Base-by-base conservation (phyloP, 2,888 invertebrate genomes). In the Piscicola geometra region DNA sequence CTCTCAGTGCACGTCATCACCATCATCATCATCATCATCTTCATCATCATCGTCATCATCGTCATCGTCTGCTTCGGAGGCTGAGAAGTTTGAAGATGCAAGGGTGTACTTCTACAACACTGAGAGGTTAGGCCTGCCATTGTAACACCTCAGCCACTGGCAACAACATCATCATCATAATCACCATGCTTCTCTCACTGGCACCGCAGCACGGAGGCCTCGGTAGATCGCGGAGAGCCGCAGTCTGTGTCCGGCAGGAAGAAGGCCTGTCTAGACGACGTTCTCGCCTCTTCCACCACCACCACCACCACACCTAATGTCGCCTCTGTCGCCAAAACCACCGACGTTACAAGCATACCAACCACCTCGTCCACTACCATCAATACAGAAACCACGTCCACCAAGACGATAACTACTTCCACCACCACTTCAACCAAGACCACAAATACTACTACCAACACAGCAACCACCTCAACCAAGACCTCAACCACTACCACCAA, bases 51-150 rank as follows among this genome's bases (percentile, higher is more conserved):
- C 73, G 12, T 73, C 73, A 32, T 71, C 71, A n/a, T 60, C 73
- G 1, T 73, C 73, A 1, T 64, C 60, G 21, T 73, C 73, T 2
- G 35, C 64, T 1, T 73, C 64, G 21, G 64, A 73, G 33, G 33
- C 56, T 33, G 73, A 73, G 28, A 73, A 73, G 64, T 73, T 73
- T 28, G 73, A 73, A 64, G 73, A 73, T 73, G 73, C 73, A 25
- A 33, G 73, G 33, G 52, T 73, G 28, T 73, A 52, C 41, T 73
- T 52, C 52, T 73, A 35, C 73, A 64, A 52, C n/a, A 32, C 32
- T 28, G 35, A 73, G 56, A 60, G 64, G 64, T 35, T 70, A 47
- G 12, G 35, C 5, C 30, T 47, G n/a, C 32, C 41, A 41, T 25
- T 35, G n/a, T 70, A 9, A 41, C 41, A 5, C 41, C 15, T 41